phyloP scores from a whole-genome alignment of 1,140 invertebrate species.

The Drosophila sulfurigaster region DNA sequence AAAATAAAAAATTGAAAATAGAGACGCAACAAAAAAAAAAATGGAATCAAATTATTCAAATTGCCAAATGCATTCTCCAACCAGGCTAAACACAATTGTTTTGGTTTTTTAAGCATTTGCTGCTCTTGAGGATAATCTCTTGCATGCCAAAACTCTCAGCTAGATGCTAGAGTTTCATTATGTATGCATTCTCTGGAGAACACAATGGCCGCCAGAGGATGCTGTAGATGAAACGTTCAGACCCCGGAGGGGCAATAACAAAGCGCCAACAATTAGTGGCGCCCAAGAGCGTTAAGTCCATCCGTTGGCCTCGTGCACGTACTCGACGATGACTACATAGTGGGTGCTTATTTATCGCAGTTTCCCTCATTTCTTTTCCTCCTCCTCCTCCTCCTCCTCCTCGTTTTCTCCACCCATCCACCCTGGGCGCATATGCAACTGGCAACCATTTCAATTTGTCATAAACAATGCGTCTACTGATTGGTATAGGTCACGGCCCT shows the following conservation, averaged over 20 bases:
- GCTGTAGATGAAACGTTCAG: slow-evolving; percentile 22
- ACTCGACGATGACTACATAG: slow-evolving; percentile 27
- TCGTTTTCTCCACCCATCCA: background rate
- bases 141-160: slow-evolving; percentile 12
- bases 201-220: slow-evolving; percentile 1
- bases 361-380: background rate
- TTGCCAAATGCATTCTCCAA: slow-evolving; percentile 51
- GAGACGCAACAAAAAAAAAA: too few relatives aligned
- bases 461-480: slow-evolving; percentile 72
- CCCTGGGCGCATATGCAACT: background rate
- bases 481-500: slow-evolving; percentile 67
- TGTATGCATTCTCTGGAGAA: slow-evolving; percentile 39
- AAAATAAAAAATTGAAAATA: slow-evolving; percentile 11
- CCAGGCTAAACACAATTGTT: slow-evolving; percentile 6
- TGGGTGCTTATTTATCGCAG: slow-evolving; percentile 60
- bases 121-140: background rate
- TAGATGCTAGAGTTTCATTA: slow-evolving; percentile 52
- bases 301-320: slow-evolving; percentile 30
- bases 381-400: too few relatives aligned
- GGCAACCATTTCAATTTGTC: slow-evolving; percentile 71
- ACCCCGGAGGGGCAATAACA: slow-evolving; percentile 44
- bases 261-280: slow-evolving; percentile 73
- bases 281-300: slow-evolving; percentile 74
- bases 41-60: slow-evolving; percentile 66
- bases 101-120: background rate